Base-by-base conservation (phyloP, 2,888 invertebrate species). In the Palloptera scutellata region DNA sequence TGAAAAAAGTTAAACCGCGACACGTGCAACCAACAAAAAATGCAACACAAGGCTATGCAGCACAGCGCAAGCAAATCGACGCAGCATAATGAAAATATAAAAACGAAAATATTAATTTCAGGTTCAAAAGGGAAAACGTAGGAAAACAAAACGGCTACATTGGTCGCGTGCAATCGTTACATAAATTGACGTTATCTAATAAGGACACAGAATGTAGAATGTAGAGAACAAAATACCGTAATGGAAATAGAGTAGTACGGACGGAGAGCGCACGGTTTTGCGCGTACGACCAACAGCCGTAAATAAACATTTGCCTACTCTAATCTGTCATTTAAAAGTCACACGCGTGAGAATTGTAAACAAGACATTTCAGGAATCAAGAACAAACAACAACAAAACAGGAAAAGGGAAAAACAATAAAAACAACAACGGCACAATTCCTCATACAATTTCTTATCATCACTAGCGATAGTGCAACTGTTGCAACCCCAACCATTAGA, bases 301-400 rank as follows among this genome's bases (percentile, higher is more conserved):
- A 74, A 74, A 70, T 78, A 82, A 83, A 83, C 79, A 83, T 83
- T 83, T 83, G 77, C 78, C 79, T 78, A 80, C 79, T 82, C 81
- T 82, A 83, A 83, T 83, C 82, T 83, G 82, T 83, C 82, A 83
- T 83, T 83, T 82, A 82, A 83, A 82, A 83, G 83, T 83, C 83
- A 83, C 83, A 81, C 80, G 83, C 83, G 83, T 83, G 83, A 83
- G 83, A 83, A 83, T 77, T 79, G 83, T 80, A 83, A 83, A 83
- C 83, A 83, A 76, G 72, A 61, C 53, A 45, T 59, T 57, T 11
- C 42, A 42, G 62, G 30, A 58, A 57, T 43, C 15, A 48, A 53
- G 55, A 59, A 67, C 48, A 66, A 41, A 52, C n/a, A 45, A 63
- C 41, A 43, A n/a, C n/a, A n/a, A n/a, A n/a, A n/a, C n/a, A n/a